Conservation (phyloP, 1,140 invertebrate species). For the Heliconius melpomene region DNA sequence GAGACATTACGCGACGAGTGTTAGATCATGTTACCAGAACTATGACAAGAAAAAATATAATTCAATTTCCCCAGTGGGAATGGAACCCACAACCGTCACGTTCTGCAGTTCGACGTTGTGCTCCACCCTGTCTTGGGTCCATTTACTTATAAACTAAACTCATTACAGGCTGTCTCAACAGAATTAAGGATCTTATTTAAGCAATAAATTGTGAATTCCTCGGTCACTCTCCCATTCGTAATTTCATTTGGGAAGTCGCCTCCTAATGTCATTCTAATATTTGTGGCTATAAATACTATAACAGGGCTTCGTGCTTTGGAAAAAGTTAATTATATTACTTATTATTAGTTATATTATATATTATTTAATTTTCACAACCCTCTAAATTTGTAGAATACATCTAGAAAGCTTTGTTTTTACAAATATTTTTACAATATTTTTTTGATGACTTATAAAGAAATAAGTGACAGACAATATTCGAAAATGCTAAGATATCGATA, state of each 20-base stretch:
- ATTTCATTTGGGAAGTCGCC: constrained; percentile 4
- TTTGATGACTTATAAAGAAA: too few species aligned
- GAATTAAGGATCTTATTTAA: constrained; percentile 1
- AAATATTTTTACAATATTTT: too few species aligned
- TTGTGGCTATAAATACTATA: background rate
- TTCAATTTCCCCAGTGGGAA: background rate
- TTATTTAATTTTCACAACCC: too few species aligned
- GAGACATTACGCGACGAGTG: too few species aligned
- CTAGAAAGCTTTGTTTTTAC: too few species aligned
- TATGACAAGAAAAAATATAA: background rate
- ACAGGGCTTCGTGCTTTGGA: too few species aligned
- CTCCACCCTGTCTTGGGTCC: background rate
- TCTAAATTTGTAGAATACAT: too few species aligned
- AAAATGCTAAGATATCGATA: background rate
- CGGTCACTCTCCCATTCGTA: constrained; percentile 7
- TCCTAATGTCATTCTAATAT: background rate
- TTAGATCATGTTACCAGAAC: background rate
- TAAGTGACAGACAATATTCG: background rate
- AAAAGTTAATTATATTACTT: too few species aligned
- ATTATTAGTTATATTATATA: too few species aligned
- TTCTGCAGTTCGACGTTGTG: background rate
- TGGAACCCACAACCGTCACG: background rate
- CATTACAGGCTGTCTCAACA: background rate
- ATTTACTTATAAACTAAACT: constrained; percentile 8
- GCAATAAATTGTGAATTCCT: constrained; percentile 12